Base-by-base conservation (phyloP, 1,140 invertebrate genomes). In the Aphelenchoides avenae region DNA sequence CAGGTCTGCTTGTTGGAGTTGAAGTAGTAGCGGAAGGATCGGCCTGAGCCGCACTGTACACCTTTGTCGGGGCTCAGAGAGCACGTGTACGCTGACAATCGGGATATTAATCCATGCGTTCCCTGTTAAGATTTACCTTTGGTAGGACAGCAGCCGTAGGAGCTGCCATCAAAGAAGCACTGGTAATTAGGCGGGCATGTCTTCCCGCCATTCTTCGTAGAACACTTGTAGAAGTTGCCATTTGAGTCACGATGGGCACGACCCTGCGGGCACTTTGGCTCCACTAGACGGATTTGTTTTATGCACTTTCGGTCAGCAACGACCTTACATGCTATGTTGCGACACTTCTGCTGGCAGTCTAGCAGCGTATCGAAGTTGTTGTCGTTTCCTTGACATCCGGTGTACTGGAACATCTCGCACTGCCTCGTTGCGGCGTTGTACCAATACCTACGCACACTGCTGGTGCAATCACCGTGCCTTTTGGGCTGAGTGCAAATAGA, bases 401-500 rank as follows among this genome's bases (percentile, higher is more conserved):
- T 76, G 49, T 73, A 73, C 27, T 73, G 62, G 56, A 73, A 73
- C 42, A 74, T 31, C 48, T 76, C 73, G 50, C 71, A 73, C 15
- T 63, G 52, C 18, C 73, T 30, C 13, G 36, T 49, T 18, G 41
- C 61, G n/a, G 71, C 61, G 47, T 73, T 73, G 58, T 73, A 73
- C 72, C 72, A 73, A 44, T 75, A 73, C 15, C 73, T 33, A 9
- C 70, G 46, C 13, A 75, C 71, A 40, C 66, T 70, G 24, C 49
- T 65, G 5, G 70, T 75, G 68, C 71, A 73, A 41, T 73, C 71
- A 6, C 71, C 71, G 13, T 73, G 42, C n/a, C 73, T 52, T 58
- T 73, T 73, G n/a, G 71, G 71, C 36, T 73, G 71, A 1, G 71
- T 73, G 43, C 71, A 73, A 34, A 73, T 74, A n/a, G 70, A 65